Evolutionary conservation across 2,113 vertebrate genomes (phyloP).

Genomic region (Thermophis baileyi): DNA sequence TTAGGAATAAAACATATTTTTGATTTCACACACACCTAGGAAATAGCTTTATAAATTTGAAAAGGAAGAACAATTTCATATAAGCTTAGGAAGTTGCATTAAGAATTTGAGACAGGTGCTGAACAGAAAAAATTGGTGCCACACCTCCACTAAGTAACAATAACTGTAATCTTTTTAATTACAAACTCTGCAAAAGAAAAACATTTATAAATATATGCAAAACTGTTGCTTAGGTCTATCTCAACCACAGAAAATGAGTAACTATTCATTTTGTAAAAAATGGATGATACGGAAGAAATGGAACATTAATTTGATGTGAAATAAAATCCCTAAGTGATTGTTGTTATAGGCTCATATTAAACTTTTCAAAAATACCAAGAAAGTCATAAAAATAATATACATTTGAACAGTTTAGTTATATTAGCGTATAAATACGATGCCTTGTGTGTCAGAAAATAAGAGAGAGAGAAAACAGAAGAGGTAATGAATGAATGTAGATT

Average conservation of each 20-base stretch:
- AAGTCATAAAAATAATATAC: too few relatives aligned
- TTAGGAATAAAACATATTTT: not conserved
- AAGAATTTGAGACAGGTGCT: not conserved
- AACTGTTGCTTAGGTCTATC: not conserved
- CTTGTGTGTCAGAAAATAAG: too few relatives aligned
- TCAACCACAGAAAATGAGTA: not conserved
- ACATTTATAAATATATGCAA: not conserved
- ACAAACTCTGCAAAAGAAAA: not conserved
- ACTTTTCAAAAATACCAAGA: too few relatives aligned
- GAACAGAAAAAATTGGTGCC: not conserved
- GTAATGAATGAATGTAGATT: too few relatives aligned
- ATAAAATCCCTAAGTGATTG: too few relatives aligned
- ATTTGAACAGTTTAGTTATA: too few relatives aligned
- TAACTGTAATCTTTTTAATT: not conserved
- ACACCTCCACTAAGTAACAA: not conserved
- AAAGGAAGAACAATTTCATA: not conserved
- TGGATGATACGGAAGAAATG: not conserved
- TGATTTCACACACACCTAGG: not conserved
- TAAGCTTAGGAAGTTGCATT: not conserved
- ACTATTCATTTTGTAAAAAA: not conserved
- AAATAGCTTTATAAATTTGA: not conserved
- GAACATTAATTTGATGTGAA: not conserved
- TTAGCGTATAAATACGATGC: too few relatives aligned
- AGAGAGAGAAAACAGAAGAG: too few relatives aligned
- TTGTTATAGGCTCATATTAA: too few relatives aligned